Conservation (phyloP, 2,113 vertebrate genomes). For the Stigmatopora nigra region DNA sequence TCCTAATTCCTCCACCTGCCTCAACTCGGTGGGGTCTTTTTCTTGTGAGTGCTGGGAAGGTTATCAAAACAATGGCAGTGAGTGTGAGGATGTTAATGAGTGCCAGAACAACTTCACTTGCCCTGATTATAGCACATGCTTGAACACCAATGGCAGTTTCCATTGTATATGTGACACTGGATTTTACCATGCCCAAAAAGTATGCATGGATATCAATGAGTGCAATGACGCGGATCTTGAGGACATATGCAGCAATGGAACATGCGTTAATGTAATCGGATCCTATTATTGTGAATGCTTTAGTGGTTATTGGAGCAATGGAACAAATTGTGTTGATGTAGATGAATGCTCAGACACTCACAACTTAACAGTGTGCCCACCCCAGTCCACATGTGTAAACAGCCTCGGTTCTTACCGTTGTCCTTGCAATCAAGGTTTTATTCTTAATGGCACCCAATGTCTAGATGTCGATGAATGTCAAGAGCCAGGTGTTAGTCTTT, state of each 20-base stretch:
- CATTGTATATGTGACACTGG: slow-evolving; percentile 64
- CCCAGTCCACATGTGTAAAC: slow-evolving; percentile 65
- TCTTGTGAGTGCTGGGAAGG: slow-evolving; percentile 68
- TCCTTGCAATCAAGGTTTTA: slow-evolving; percentile 64
- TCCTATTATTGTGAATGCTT: slow-evolving; percentile 70
- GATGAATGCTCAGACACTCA: slow-evolving; percentile 63
- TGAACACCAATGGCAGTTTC: slow-evolving; percentile 64
- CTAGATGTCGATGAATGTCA: slow-evolving; percentile 69
- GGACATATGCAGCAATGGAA: slow-evolving; percentile 59
- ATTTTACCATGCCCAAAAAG: slow-evolving; percentile 44
- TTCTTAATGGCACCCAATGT: slow-evolving; percentile 52
- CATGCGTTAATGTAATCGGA: slow-evolving; percentile 66
- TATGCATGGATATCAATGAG: slow-evolving; percentile 70
- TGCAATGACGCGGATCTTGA: slow-evolving; percentile 37
- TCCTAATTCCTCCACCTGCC: slow-evolving; percentile 60
- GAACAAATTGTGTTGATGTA: slow-evolving; percentile 64
- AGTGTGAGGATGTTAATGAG: slow-evolving; percentile 69
- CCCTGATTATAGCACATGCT: slow-evolving; percentile 62
- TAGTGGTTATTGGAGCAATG: slow-evolving; percentile 65
- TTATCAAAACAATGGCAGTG: slow-evolving; percentile 54
- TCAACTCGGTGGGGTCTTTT: slow-evolving; percentile 66
- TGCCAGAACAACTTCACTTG: slow-evolving; percentile 61
- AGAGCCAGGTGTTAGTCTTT: slow-evolving; percentile 25
- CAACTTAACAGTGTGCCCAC: slow-evolving; percentile 57
- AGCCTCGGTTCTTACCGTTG: slow-evolving; percentile 65